A percentile compares a stretch with the other conserved stretches of the same genome.
Evolutionary conservation across 2,113 vertebrate species (phyloP).

Genomic region (Phycodurus eques): DNA sequence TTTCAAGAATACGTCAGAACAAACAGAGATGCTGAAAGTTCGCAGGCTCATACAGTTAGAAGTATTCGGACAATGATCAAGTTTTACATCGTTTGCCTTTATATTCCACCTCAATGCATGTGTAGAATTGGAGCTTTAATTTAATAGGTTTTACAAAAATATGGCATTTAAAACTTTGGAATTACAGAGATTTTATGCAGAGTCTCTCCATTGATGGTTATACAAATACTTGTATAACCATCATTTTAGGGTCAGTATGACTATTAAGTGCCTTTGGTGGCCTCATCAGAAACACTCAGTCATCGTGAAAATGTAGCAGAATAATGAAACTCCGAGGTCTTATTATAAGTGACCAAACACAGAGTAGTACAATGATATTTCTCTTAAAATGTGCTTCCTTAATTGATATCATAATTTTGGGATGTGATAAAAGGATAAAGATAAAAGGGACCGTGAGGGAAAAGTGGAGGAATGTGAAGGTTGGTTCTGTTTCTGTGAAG

Average conservation of each 20-base stretch:
- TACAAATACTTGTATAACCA: background rate
- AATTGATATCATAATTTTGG: background rate
- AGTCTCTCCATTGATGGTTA: background rate
- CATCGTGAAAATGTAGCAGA: too few species aligned
- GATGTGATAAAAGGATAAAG: too few species aligned
- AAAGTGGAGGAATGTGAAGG: constrained; percentile 25
- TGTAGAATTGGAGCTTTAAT: background rate
- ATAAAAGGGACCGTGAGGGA: constrained; percentile 1
- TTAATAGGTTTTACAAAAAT: background rate
- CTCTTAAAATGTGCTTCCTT: too few species aligned
- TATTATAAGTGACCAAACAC: too few species aligned
- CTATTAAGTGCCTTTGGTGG: background rate
- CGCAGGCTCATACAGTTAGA: background rate
- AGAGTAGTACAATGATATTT: too few species aligned
- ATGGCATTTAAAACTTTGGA: background rate
- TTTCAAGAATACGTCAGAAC: background rate
- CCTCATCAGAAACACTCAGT: too few species aligned
- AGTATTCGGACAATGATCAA: background rate
- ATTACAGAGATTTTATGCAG: background rate
- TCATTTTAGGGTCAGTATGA: background rate
- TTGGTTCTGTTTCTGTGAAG: constrained; percentile 49
- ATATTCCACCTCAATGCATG: background rate
- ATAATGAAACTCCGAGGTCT: too few species aligned
- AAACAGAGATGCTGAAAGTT: background rate
- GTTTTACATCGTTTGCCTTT: background rate